Evolutionary conservation across 2,888 invertebrate species (phyloP).

Genomic region (Chouioia cunea): DNA sequence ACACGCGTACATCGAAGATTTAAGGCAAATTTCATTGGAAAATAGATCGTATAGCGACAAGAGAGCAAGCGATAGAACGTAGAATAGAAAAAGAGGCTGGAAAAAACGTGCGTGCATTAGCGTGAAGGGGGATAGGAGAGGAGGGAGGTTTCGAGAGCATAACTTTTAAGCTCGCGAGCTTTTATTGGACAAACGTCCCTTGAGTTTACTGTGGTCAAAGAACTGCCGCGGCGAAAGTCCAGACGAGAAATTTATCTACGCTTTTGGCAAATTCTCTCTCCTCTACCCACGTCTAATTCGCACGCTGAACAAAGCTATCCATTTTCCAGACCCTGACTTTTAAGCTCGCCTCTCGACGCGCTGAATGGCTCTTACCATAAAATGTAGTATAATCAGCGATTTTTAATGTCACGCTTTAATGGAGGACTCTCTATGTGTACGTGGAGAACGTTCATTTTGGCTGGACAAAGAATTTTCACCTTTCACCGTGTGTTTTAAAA

Average conservation of each 20-base stretch:
- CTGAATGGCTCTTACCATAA: background rate
- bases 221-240: conserved; percentile 52
- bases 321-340: conserved; percentile 27
- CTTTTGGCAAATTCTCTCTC: conserved; percentile 22
- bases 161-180: conserved; percentile 53
- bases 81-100: background rate
- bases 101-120: conserved; percentile 27
- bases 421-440: too few relatives aligned
- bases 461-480: too few relatives aligned
- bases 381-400: conserved; percentile 21
- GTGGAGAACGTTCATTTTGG: too few relatives aligned
- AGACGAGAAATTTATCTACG: conserved; percentile 35
- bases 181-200: conserved; percentile 54
- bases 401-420: conserved; percentile 12
- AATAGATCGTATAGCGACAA: background rate
- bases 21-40: conserved; percentile 18
- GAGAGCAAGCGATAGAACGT: background rate
- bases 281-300: conserved; percentile 21
- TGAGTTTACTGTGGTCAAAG: conserved; percentile 53
- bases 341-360: background rate
- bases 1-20: background rate
- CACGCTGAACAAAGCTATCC: conserved; percentile 31
- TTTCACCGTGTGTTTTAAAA: too few relatives aligned
- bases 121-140: background rate
- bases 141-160: conserved; percentile 35